Evolutionary conservation across 2,797 vertebrate genomes (phyloP), one percentile per base, ranked within the genome.

Genomic region (Oreochromis grahami): DNA sequence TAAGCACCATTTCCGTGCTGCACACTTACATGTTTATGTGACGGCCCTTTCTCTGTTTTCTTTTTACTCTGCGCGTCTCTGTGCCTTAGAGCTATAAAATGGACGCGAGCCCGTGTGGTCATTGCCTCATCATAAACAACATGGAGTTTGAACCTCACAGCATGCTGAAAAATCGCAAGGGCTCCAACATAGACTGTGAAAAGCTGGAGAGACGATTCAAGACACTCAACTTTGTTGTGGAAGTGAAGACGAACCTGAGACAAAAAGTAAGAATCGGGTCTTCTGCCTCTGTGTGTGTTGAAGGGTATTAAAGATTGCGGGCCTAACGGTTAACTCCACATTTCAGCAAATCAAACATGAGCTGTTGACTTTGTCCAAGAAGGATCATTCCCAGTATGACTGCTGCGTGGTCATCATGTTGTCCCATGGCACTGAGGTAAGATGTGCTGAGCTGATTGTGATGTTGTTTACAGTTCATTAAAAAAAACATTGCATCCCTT

Each of bases 41-140:
- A 15, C 5, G 5, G 7, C 15, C 70, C 29, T 78, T 70, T 26
- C 5, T 55, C 58, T 55, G 14, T 14, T 43, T 79, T 5, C 9
- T 19, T 41, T 63, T 77, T 26, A 14, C 4, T 84, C 1, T 58
- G 6, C 1, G 3, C 53, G 34, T 68, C 38, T 38, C 43, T 34
- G 1, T 65, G 38, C 34, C 17, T 26, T 91, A 99, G 98, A 92
- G 78, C 3, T 99, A 99, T 4, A 90, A 95, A 89, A 96, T 99
- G 97, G 96, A 96, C 2, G 92, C 95, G 0, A 95, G 93, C 50
- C 98, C 98, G 0, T 97, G 97, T 0, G 98, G 98, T 36, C 80
- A 90, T 85, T 99, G 98, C 89, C 96, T 99, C 81, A 98, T 99
- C 86, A 95, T 99, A 95, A 99, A 99, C 95, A 99, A 99, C 0